A percentile compares a stretch with the other conserved stretches of the same genome.
Evolutionary conservation across 2,888 invertebrate species (phyloP).

Genomic region (Orchesella flavescens): DNA sequence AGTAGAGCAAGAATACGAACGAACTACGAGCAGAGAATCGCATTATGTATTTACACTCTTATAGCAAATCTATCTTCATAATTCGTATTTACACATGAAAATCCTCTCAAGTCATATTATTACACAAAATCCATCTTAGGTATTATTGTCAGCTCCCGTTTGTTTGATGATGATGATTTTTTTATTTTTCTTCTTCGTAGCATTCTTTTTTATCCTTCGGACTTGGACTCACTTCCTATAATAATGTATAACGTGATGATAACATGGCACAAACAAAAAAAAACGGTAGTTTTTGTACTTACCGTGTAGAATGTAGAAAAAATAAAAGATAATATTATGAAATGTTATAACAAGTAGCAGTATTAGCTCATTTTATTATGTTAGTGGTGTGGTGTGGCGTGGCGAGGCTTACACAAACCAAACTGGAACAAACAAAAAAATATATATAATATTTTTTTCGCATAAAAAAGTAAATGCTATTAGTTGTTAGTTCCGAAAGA

Average conservation of each 20-base stretch:
- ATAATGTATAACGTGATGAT: too few species aligned
- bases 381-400: too few species aligned
- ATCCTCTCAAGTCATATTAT: constrained; percentile 65
- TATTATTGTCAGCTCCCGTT: constrained; percentile 63
- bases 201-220: not conserved
- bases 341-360: too few species aligned
- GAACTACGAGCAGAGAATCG: too few species aligned
- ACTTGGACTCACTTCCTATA: not conserved
- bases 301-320: not conserved
- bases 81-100: constrained; percentile 65
- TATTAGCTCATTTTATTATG: too few species aligned
- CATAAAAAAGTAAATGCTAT: too few species aligned
- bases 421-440: not conserved
- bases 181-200: constrained; percentile 8
- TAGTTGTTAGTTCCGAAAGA: too few species aligned
- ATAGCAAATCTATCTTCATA: constrained; percentile 62
- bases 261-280: not conserved
- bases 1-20: too few species aligned
- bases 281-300: not conserved
- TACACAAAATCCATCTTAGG: constrained; percentile 61
- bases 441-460: not conserved
- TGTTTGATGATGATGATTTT: constrained; percentile 41
- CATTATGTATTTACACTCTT: constrained; percentile 11
- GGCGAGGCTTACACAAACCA: not conserved
- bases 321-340: not conserved